phyloP scores from a whole-genome alignment of 2,888 invertebrate genomes.

The Sphaerolaimus hirsutus region DNA sequence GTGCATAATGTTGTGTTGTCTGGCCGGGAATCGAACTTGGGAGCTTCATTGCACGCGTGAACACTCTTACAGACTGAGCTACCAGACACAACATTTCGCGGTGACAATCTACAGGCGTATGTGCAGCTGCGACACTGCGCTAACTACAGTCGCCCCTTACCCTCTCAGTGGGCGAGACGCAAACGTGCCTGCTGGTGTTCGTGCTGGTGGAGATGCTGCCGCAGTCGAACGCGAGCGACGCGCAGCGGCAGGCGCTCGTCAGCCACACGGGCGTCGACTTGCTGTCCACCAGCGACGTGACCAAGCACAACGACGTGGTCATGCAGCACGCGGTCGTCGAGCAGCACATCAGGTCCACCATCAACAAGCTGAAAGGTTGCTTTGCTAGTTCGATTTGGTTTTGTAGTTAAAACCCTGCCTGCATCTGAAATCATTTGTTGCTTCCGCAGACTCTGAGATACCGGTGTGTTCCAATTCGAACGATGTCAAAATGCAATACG shows the following conservation, averaged over 20 bases:
- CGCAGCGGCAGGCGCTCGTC: no score
- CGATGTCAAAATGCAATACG: constrained; percentile 8
- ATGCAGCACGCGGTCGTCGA: not conserved
- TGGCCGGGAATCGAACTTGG: not conserved
- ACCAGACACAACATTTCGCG: no score
- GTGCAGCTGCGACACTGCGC: no score
- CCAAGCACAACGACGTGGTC: no score
- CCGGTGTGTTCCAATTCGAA: constrained; percentile 11
- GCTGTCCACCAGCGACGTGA: not conserved
- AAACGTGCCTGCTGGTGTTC: constrained; percentile 22
- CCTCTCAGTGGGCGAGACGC: constrained; percentile 17
- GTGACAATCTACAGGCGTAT: no score
- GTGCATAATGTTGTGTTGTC: not conserved
- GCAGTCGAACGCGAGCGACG: constrained; percentile 7
- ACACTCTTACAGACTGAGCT: no score
- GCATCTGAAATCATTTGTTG: no score
- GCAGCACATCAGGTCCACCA: not conserved
- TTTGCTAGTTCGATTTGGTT: no score
- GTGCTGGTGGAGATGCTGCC: constrained; percentile 21
- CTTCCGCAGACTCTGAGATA: constrained; percentile 10
- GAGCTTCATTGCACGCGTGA: not conserved
- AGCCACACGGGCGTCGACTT: constrained; percentile 4
- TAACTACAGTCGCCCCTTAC: no score
- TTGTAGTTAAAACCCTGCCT: no score
- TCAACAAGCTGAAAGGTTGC: not conserved